Percentiles rank a stretch among this genome's conserved stretches.
Evolutionary conservation across 2,113 vertebrate genomes (phyloP).

Genomic region (Poecile atricapillus): DNA sequence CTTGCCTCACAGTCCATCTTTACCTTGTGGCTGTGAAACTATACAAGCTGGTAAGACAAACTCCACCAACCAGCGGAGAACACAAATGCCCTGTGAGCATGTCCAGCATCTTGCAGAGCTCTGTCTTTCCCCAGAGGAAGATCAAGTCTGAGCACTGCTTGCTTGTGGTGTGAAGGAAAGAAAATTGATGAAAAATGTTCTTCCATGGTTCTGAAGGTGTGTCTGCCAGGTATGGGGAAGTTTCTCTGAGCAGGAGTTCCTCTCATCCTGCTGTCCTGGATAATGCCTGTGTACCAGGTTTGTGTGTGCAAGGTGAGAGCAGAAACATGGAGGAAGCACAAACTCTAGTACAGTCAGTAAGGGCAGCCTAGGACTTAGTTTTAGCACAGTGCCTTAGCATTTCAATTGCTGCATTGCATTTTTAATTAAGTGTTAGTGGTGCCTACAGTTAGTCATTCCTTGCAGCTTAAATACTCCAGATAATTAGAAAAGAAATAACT

Average conservation of each 20-base stretch:
- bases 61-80: background rate
- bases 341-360: background rate
- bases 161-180: background rate
- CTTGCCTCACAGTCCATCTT: background rate
- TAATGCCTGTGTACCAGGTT: background rate
- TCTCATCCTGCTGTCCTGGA: background rate
- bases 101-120: background rate
- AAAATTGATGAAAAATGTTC: background rate
- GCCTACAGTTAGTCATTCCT: background rate
- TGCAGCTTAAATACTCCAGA: background rate
- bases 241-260: background rate
- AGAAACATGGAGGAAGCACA: background rate
- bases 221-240: background rate
- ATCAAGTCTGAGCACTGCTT: background rate
- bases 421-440: background rate
- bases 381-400: background rate
- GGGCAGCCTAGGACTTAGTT: background rate
- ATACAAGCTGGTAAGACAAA: background rate
- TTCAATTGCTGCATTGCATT: background rate
- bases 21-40: background rate
- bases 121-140: background rate
- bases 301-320: rapidly evolving
- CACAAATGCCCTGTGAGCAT: background rate
- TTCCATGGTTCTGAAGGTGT: background rate
- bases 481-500: background rate